These are phyloP conservation scores for Tor tambroides DNA, from an alignment of 2,113 vertebrate species.

Conservation along the genomic window DNA sequence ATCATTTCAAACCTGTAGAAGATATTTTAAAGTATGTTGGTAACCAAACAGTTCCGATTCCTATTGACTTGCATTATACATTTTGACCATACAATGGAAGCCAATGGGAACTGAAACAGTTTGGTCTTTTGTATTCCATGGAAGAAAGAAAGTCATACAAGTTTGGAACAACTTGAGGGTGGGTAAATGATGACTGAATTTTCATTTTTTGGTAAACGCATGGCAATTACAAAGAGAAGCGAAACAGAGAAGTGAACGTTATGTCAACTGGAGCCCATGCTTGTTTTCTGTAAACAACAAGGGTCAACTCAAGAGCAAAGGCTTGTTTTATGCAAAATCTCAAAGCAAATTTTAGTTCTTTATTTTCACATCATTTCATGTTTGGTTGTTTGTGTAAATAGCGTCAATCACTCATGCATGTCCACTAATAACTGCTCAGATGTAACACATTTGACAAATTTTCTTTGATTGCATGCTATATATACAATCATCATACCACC, in stretches of 20 bases:
- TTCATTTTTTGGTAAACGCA: neutral
- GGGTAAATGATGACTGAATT: neutral
- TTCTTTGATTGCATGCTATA: neutral
- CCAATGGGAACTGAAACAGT: no score
- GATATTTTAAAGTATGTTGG: no score
- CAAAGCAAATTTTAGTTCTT: neutral
- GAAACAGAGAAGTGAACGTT: neutral
- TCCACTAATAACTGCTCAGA: neutral
- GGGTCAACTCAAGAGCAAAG: neutral
- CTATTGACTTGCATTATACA: no score
- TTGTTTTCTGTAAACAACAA: neutral
- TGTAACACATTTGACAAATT: neutral
- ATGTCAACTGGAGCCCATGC: neutral
- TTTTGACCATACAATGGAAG: no score
- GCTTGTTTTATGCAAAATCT: neutral
- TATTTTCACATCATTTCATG: neutral
- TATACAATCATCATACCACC: conserved; percentile 7
- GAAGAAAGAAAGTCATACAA: neutral
- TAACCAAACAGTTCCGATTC: no score
- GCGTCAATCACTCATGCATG: neutral
- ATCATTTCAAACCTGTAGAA: no score
- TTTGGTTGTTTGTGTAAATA: neutral
- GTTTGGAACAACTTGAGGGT: neutral
- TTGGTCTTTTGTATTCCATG: no score
- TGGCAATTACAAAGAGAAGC: neutral